Evolutionary conservation across 2,888 invertebrate genomes (phyloP).

Genomic region (Clivina fossor): DNA sequence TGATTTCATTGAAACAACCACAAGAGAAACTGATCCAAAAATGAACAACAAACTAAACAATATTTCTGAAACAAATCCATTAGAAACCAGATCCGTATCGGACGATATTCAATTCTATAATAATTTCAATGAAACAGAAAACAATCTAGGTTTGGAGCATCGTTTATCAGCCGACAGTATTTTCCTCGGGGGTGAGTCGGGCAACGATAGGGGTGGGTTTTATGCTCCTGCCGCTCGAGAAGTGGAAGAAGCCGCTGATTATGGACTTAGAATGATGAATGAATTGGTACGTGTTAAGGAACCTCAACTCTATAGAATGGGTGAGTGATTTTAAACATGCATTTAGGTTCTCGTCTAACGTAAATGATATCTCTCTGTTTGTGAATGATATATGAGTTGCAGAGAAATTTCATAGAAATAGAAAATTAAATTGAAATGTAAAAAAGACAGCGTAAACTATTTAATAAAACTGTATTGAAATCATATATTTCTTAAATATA

Average conservation of each 20-base stretch:
- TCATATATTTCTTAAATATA: no score
- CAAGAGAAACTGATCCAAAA: no score
- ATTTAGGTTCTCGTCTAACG: not conserved
- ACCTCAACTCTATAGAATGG: constrained; percentile 63
- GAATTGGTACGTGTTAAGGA: constrained; percentile 63
- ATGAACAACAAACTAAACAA: no score
- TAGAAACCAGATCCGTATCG: no score
- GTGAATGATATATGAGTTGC: not conserved
- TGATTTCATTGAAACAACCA: no score
- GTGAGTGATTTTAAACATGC: constrained; percentile 48
- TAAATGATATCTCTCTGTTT: no score
- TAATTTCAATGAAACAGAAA: no score
- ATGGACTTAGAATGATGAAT: constrained; percentile 68
- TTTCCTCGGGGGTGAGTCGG: not conserved
- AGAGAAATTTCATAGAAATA: not conserved
- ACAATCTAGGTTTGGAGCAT: no score
- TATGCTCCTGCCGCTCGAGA: constrained; percentile 50
- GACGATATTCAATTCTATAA: no score
- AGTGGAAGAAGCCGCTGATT: constrained; percentile 66
- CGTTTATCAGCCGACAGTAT: constrained; percentile 10
- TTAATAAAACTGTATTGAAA: no score
- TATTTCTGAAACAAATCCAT: no score
- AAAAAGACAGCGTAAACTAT: no score
- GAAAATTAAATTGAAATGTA: constrained; percentile 5
- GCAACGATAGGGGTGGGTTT: constrained; percentile 32